These are phyloP conservation scores for Pterophyllum scalare DNA, from an alignment of 2,113 vertebrate genomes.

Conservation along the genomic window DNA sequence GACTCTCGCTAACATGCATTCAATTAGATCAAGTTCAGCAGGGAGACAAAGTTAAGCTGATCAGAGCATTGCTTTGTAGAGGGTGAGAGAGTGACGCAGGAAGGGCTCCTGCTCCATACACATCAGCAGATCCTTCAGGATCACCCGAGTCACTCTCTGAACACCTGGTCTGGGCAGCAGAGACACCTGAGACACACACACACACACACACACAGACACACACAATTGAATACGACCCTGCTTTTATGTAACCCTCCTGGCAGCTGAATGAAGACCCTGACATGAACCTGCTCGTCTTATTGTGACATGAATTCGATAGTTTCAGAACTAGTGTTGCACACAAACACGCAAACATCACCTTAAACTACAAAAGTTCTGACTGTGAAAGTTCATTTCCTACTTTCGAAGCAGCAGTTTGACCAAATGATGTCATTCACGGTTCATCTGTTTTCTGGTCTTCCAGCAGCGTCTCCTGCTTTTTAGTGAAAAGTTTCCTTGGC, in stretches of 20 bases:
- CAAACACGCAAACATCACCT: no score
- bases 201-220: not conserved
- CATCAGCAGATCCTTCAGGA: slow-evolving; percentile 92
- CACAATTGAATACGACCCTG: not conserved
- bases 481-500: not conserved
- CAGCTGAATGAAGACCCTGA: not conserved
- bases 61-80: slow-evolving; percentile 91
- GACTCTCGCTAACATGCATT: not conserved
- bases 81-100: slow-evolving; percentile 84
- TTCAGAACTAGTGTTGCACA: no score
- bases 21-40: not conserved
- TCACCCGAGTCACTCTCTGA: slow-evolving; percentile 86
- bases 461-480: not conserved
- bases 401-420: no score
- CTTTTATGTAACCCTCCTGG: not conserved
- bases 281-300: not conserved
- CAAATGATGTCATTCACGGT: no score
- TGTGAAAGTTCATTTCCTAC: no score
- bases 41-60: not conserved
- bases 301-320: not conserved
- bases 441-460: no score
- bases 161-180: slow-evolving; percentile 75
- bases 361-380: no score
- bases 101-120: slow-evolving; percentile 93
- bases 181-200: slow-evolving; percentile 75